phyloP scores from a whole-genome alignment of 1,140 invertebrate genomes.

The Lordiphosa clarofinis region DNA sequence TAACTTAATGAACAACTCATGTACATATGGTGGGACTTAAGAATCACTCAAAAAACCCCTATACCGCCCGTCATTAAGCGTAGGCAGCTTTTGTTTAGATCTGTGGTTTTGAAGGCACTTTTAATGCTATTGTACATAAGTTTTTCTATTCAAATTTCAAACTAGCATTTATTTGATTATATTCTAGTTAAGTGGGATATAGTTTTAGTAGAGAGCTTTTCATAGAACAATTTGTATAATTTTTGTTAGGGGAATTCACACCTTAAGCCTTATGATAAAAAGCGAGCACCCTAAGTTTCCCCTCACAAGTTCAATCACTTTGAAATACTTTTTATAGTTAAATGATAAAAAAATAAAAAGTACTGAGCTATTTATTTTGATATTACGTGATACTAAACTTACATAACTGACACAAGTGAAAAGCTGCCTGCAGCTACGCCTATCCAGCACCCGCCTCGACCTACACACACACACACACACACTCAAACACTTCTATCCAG shows the following conservation, averaged over 20 bases:
- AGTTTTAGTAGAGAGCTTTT: conserved; percentile 47
- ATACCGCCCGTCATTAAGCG: conserved; percentile 21
- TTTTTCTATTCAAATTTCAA: conserved; percentile 16
- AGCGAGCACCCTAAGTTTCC: conserved; percentile 2
- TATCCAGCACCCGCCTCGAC: conserved; percentile 11
- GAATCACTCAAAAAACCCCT: neutral
- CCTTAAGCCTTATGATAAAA: conserved; percentile 3
- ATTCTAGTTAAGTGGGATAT: too few relatives aligned
- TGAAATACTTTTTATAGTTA: conserved; percentile 37
- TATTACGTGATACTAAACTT: conserved; percentile 76
- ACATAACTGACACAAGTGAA: conserved; percentile 37
- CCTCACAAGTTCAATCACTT: conserved; percentile 20
- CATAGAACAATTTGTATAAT: conserved; percentile 36
- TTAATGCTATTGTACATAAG: conserved; percentile 54
- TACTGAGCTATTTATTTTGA: conserved; percentile 70
- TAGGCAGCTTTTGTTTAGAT: conserved; percentile 65
- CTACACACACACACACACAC: conserved; percentile 10
- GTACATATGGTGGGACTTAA: conserved; percentile 5
- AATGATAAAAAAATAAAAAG: conserved; percentile 34
- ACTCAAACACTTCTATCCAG: conserved; percentile 24
- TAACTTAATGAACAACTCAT: too few relatives aligned
- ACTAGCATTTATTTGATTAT: conserved; percentile 17
- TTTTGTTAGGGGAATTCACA: conserved; percentile 33
- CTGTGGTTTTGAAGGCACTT: conserved; percentile 65
- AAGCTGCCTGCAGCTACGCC: conserved; percentile 54